Conservation (phyloP, 2,113 vertebrate species). For the Hiodon tergisus region DNA sequence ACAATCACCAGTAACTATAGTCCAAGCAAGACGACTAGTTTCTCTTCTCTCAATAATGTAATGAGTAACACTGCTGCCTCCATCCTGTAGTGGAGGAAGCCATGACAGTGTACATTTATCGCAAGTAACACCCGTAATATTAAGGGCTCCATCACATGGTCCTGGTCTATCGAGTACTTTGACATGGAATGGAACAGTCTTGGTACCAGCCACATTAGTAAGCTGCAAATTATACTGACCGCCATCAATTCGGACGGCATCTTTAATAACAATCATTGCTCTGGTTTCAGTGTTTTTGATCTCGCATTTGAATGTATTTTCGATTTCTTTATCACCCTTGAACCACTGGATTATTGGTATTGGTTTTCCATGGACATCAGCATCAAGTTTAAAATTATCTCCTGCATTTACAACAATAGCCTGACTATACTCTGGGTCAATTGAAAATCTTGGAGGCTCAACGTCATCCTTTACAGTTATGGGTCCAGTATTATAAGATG, state of each 20-base stretch:
- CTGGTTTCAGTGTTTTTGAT: slow-evolving; percentile 87
- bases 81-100: slow-evolving; percentile 79
- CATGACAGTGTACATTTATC: slow-evolving; percentile 87
- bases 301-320: slow-evolving; percentile 81
- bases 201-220: slow-evolving; percentile 84
- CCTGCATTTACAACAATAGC: slow-evolving; percentile 83
- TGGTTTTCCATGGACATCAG: slow-evolving; percentile 88
- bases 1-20: slow-evolving; percentile 70
- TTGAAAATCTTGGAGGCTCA: slow-evolving; percentile 87
- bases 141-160: slow-evolving; percentile 80
- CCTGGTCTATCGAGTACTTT: slow-evolving; percentile 90
- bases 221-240: slow-evolving; percentile 83
- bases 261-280: slow-evolving; percentile 84
- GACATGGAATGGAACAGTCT: slow-evolving; percentile 81
- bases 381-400: slow-evolving; percentile 88
- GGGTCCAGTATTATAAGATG: slow-evolving; percentile 93
- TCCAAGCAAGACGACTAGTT: slow-evolving; percentile 82
- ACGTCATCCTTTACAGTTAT: slow-evolving; percentile 87
- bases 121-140: slow-evolving; percentile 79
- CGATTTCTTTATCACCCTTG: slow-evolving; percentile 82
- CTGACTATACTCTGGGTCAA: slow-evolving; percentile 90
- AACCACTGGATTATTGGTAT: slow-evolving; percentile 86
- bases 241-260: slow-evolving; percentile 80
- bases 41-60: slow-evolving; percentile 82
- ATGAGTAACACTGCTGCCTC: slow-evolving; percentile 79